Evolutionary conservation across 2,888 invertebrate genomes (phyloP), one percentile per base, ranked within the genome.

Genomic region (Trichogramma dendrolimi): DNA sequence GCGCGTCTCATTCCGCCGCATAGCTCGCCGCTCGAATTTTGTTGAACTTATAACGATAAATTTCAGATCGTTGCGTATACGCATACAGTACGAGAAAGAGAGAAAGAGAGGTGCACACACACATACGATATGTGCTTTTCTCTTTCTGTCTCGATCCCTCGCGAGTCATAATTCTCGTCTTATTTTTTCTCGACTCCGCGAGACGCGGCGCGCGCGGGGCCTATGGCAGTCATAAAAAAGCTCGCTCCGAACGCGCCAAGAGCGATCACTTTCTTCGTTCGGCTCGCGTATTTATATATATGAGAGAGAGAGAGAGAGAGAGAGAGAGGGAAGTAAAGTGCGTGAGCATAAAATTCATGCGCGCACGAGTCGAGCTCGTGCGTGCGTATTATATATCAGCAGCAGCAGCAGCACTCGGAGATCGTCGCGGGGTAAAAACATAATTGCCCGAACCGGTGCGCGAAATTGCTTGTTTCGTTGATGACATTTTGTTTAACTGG

Each of bases 391-490:
- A 40, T 52, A n/a, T 52, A 52, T 40, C 8, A 1, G 46, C 10
- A 49, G 11, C n/a, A 4, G 42, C 57, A 41, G 27, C 27, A 46
- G 10, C 5, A 11, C 47, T 27, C 41, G 47, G 67, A 60, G 63
- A 65, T 67, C 69, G 27, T 27, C 65, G 63, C 58, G 14, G 61
- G 61, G 64, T 69, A 73, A 73, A 75, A 75, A 73, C 68, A 68
- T 73, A 74, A 75, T 74, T 75, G 72, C 27, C 27, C 50, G 68
- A 70, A 69, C 70, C 67, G 70, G 71, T 70, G 70, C 67, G 67
- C 68, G 70, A 71, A 71, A 72, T 73, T 72, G 70, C 71, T 70
- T 67, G 70, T 67, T 8, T 6, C 49, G 65, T 63, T 58, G 61
- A 55, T 38, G 44, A 52, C 14, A 47, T 53, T 27, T 27, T 27